Evolutionary conservation across 2,888 invertebrate genomes (phyloP), one percentile per base, ranked within the genome.

Genomic region (Tetragnatha montana): DNA sequence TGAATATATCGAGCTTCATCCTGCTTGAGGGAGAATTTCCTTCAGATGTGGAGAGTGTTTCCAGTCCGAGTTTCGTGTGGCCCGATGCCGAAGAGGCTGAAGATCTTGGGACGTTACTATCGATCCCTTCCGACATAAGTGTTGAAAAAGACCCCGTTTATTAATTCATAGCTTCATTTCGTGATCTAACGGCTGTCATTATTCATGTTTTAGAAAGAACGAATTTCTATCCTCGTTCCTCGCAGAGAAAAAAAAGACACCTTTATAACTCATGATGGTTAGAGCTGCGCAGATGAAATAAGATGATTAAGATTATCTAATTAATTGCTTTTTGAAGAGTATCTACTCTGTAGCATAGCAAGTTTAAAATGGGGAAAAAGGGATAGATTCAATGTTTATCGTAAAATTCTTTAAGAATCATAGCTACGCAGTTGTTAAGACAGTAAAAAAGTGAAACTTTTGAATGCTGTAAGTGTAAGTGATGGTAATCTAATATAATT

Each of bases 111-210:
- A 68, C 69, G 80, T 4, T 68, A 35, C 1, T 35, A 35, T 35
- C 35, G 35, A 84, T 84, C 83, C 75, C 75, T 83, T 75, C 68
- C 75, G 60, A 74, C 22, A 74, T n/a, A 22, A 73, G 73, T 22
- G 22, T 73, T 14, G 17, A 74, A 83, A 74, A 17, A 51, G 8
- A 60, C n/a, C 22, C 14, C 74, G 73, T 71, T 84, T 84, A 76
- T 69, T 84, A 76, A 84, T 84, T 84, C 83, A 84, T 84, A 60
- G 71, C 50, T 84, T 84, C 83, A 76, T 84, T 69, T 84, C 83
- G 83, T 75, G 69, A 84, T 76, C 19, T 47, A 17, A 60, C 69
- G 47, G 21, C 69, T 69, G 69, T 49, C 69, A 84, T 84, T 76
- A 69, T 75, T 84, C 83, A 76, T 69, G 35, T 0, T 2, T 75